Base-by-base conservation (phyloP, 2,888 invertebrate species). In the Phengaris alcon region DNA sequence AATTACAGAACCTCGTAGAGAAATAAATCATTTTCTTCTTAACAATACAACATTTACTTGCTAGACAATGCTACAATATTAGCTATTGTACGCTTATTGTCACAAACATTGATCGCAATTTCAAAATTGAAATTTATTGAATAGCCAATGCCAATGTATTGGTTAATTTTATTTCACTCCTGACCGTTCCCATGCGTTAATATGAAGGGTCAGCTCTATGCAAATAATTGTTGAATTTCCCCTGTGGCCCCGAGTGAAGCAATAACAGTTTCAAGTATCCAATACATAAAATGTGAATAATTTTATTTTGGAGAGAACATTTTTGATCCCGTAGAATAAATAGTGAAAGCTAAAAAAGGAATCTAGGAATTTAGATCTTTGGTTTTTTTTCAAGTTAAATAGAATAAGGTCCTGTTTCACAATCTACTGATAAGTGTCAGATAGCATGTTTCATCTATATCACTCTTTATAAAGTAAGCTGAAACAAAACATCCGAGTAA, bases 181-280 rank as follows among this genome's bases (percentile, higher is more conserved):
- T 79, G 82, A 81, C 86, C 87, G 86, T 90, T 91, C 91, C 90
- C 90, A 91, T 88, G 88, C 85, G 85, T 87, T 88, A 89, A 88
- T 84, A 82, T 78, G 83, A 81, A 79, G 82, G 91, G 91, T 91
- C 90, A 90, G 86, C 85, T 82, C 84, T 86, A 88, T 87, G 88
- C 88, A 90, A 89, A 90, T 88, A 79, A 79, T 83, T 86, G 84
- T 84, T 86, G 84, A 84, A 93, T 91, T 92, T 93, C 93, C 92
- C 92, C 78, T 81, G 90, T 86, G 91, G 86, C 88, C 75, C 48
- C 75, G 80, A 85, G 87, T 88, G 82, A 85, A 89, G 88, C 81
- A 79, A 86, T 88, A 87, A 87, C 82, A 87, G 77, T 80, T 82
- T 81, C 55, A 54, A 72, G 52, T 54, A 72, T n/a, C 64, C 64